Evolutionary conservation across 2,797 vertebrate genomes (phyloP), one percentile per base, ranked within the genome.

Genomic region (Peromyscus eremicus): DNA sequence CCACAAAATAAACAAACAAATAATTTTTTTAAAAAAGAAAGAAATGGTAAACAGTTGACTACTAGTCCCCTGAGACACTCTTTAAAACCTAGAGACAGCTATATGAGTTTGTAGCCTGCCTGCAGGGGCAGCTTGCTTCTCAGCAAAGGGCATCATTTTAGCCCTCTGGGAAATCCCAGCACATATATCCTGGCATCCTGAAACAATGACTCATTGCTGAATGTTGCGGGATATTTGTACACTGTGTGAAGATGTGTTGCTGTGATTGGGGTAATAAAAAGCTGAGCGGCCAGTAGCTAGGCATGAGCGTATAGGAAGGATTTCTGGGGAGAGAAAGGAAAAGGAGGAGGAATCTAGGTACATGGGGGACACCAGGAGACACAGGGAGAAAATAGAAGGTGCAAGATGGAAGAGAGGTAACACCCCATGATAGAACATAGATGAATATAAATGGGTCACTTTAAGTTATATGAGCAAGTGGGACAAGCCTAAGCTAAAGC

Each of bases 41-140:
- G 49, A 89, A 91, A 71, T 62, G 57, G 10, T 32, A 4, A 88
- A 57, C 21, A 37, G 52, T 0, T 77, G 57, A 75, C 32, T 34
- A 43, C 52, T 62, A 82, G 3, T 37, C 66, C 52, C 90, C 70
- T 83, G 46, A 68, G 12, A 96, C 29, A 29, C 34, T 81, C 80
- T 93, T 86, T 87, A 89, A 66, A 93, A 79, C 21, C 37, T 73
- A 83, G 55, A 97, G 80, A 83, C 68, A 40, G 32, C 52, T 43
- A 66, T 46, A 40, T 89, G 71, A 96, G 83, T 84, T 70, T 89
- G 37, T 40, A 92, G n/a, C 46, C 77, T 66, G 83, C 19, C 62
- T 64, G 0, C 55, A 68, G 57, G 66, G 11, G 40, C 9, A 85
- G 23, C 68, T 68, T 87, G 46, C 32, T 19, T 90, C n/a, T 94